These are phyloP conservation scores for Carterocephalus palaemon DNA, from an alignment of 2,888 invertebrate species.

Conservation along the genomic window DNA sequence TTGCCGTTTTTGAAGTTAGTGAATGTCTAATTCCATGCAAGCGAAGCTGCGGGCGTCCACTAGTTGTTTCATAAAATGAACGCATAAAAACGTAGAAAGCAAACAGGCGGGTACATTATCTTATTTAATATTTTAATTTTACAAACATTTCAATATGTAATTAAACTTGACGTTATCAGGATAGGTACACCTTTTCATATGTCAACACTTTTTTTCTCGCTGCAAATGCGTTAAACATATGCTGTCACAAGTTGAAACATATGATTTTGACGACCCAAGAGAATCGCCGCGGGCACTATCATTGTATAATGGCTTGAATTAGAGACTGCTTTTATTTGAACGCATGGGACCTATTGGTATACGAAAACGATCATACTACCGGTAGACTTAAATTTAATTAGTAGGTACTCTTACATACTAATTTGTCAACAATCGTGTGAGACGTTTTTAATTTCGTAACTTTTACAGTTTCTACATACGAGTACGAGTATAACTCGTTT, in stretches of 20 bases:
- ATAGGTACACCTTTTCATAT: neutral
- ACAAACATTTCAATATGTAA: no score
- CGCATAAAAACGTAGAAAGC: neutral
- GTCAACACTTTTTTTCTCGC: neutral
- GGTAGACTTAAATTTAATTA: constrained; percentile 20
- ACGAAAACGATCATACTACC: neutral
- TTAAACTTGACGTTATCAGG: neutral
- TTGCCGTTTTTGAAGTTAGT: no score
- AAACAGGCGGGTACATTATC: neutral
- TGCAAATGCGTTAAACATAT: constrained; percentile 5
- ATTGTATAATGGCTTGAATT: constrained; percentile 19
- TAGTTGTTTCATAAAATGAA: no score
- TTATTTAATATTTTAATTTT: no score
- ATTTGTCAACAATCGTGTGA: constrained; percentile 26
- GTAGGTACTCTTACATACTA: no score
- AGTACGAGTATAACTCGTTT: constrained; percentile 32
- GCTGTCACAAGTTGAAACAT: constrained; percentile 15
- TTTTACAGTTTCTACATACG: constrained; percentile 29
- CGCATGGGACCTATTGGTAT: no score
- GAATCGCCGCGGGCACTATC: constrained; percentile 5
- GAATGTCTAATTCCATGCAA: no score
- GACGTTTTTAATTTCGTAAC: constrained; percentile 31
- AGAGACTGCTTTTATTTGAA: constrained; percentile 6
- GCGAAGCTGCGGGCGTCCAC: no score
- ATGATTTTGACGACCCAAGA: constrained; percentile 9